A percentile compares a stretch with the other conserved stretches of the same genome.
Conservation (phyloP, 1,140 invertebrate species). For the Panagrolaimus sp. region DNA sequence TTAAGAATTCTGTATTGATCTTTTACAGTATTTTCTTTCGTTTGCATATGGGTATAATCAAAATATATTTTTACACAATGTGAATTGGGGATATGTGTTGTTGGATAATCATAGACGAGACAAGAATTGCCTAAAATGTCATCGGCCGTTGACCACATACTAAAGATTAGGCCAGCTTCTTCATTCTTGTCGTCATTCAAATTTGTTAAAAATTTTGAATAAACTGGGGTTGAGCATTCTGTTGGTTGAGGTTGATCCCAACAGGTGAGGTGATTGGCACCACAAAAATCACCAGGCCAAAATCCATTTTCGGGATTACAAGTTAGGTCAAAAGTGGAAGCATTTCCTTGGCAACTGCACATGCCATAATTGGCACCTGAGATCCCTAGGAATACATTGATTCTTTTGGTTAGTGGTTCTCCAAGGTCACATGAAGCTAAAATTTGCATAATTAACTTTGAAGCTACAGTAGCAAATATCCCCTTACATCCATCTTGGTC, state of each 20-base stretch:
- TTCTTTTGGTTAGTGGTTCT: constrained; percentile 15
- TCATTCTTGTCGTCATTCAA: not conserved
- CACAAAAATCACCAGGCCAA: constrained; percentile 2
- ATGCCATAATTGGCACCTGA: constrained; percentile 41
- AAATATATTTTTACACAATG: constrained; percentile 28
- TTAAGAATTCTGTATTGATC: constrained; percentile 24
- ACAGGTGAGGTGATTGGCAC: not conserved
- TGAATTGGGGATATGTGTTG: constrained; percentile 30
- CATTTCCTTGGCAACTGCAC: constrained; percentile 29
- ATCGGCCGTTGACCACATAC: constrained; percentile 21
- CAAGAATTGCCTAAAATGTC: constrained; percentile 34
- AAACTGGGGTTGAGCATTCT: not conserved
- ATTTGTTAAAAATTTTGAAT: not conserved
- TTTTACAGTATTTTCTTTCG: constrained; percentile 35
- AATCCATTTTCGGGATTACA: constrained; percentile 30
- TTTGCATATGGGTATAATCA: constrained; percentile 39
- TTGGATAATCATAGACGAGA: constrained; percentile 38
- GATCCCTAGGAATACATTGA: constrained; percentile 41
- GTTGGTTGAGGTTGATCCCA: not conserved
- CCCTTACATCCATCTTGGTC: not conserved
- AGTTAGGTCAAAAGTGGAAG: constrained; percentile 16
- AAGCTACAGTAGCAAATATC: not conserved
- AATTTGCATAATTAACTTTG: not conserved
- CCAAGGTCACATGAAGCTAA: constrained; percentile 34
- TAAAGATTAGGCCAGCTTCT: not conserved